A percentile compares a stretch with the other conserved stretches of the same genome.
phyloP scores from a whole-genome alignment of 2,888 invertebrate species.

The Molanna angustata region DNA sequence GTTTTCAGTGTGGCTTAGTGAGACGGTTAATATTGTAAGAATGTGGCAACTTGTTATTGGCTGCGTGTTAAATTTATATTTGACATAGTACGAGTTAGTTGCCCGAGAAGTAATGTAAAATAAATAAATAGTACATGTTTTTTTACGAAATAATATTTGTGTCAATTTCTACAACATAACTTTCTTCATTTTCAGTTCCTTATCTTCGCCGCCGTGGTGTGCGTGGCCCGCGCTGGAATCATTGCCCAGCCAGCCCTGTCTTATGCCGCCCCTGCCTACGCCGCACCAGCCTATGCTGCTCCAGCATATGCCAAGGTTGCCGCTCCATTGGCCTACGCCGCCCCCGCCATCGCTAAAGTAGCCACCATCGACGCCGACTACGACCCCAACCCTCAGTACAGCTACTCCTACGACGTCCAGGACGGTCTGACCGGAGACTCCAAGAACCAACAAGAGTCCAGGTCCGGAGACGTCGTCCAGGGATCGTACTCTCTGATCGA shows the following conservation, averaged over 20 bases:
- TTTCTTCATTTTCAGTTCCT: slow-evolving; percentile 20
- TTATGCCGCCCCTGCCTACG: slow-evolving; percentile 33
- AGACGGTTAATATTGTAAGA: too few species aligned
- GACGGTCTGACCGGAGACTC: slow-evolving; percentile 58
- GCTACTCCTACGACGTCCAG: slow-evolving; percentile 58
- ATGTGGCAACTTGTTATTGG: too few species aligned
- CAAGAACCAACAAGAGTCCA: slow-evolving; percentile 56
- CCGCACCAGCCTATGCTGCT: slow-evolving; percentile 23
- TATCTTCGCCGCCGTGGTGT: slow-evolving; percentile 25
- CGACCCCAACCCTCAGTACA: slow-evolving; percentile 58
- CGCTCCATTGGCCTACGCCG: slow-evolving; percentile 19
- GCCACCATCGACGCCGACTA: slow-evolving; percentile 33
- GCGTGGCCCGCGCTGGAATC: slow-evolving; percentile 23
- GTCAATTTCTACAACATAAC: too few species aligned
- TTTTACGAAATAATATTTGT: too few species aligned
- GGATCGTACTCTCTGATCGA: slow-evolving; percentile 48
- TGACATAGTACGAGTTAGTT: too few species aligned
- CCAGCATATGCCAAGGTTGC: slow-evolving; percentile 16
- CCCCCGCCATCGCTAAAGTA: too few species aligned
- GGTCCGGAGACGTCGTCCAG: slow-evolving; percentile 58
- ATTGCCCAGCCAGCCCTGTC: slow-evolving; percentile 20
- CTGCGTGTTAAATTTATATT: too few species aligned
- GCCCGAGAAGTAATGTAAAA: too few species aligned
- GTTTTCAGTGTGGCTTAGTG: too few species aligned
- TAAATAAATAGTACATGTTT: background rate